A percentile compares a stretch with the other conserved stretches of the same genome.
Evolutionary conservation across 2,113 vertebrate species (phyloP).

Genomic region (Edolisoma coerulescens): DNA sequence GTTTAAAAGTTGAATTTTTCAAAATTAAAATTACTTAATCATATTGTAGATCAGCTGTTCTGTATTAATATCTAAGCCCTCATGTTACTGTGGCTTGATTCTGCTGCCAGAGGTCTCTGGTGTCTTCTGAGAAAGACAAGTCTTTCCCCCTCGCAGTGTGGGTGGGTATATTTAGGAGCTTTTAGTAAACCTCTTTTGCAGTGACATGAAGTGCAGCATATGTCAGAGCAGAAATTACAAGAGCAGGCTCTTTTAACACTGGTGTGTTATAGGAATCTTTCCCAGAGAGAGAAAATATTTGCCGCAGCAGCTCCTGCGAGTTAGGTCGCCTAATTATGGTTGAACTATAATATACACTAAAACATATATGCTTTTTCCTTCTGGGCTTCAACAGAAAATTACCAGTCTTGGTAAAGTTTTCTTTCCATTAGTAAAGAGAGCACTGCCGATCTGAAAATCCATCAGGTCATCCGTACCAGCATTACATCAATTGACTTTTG

Average conservation of each 20-base stretch:
- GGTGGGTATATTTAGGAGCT: neutral
- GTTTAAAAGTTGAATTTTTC: neutral
- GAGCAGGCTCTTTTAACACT: neutral
- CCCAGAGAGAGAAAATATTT: neutral
- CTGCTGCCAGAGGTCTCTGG: neutral
- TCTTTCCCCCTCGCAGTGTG: neutral
- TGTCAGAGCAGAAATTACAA: neutral
- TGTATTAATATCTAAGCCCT: neutral
- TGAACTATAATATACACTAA: neutral
- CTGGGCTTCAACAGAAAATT: conserved; percentile 22
- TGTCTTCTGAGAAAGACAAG: neutral
- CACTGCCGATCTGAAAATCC: conserved; percentile 49
- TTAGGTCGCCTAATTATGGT: rapidly evolving
- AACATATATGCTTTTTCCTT: conserved; percentile 22
- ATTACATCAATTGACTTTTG: conserved; percentile 61
- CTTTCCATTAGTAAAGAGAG: conserved; percentile 42
- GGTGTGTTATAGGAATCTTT: neutral
- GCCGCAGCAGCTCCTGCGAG: neutral
- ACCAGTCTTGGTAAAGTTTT: conserved; percentile 25
- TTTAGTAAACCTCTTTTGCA: neutral
- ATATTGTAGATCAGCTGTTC: neutral
- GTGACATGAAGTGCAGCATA: neutral
- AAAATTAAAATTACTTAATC: neutral
- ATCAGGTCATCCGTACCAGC: conserved; percentile 37
- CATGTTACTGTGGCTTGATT: neutral